These are phyloP conservation scores for Formicarius rufipectus DNA, from an alignment of 2,113 vertebrate species.

Conservation along the genomic window DNA sequence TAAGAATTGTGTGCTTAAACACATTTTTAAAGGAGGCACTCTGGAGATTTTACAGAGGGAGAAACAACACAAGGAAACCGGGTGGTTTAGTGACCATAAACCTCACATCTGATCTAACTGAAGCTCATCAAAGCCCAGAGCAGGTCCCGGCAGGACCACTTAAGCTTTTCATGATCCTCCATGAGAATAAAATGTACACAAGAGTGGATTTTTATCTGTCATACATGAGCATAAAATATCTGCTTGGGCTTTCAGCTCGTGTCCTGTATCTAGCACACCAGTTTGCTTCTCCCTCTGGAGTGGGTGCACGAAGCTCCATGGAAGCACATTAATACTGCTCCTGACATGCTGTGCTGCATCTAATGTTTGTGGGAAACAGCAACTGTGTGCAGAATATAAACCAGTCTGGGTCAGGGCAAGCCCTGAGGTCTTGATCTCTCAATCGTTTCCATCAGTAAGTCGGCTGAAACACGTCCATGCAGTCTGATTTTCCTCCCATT, in stretches of 20 bases:
- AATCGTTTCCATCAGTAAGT: fast-evolving
- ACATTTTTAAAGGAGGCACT: not conserved
- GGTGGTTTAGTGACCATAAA: not conserved
- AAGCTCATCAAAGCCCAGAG: not conserved
- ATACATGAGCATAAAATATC: not conserved
- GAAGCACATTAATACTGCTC: fast-evolving
- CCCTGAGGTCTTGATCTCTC: not conserved
- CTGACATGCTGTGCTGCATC: not conserved
- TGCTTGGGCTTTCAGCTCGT: not conserved
- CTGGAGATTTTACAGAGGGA: not conserved
- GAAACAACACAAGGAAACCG: not conserved
- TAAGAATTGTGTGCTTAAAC: not conserved
- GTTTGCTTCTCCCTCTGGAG: not conserved
- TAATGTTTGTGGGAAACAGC: not conserved
- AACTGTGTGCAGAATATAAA: not conserved
- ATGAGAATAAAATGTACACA: not conserved
- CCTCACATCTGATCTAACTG: not conserved
- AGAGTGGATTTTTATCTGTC: not conserved
- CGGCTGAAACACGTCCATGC: not conserved
- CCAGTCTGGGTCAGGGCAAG: not conserved
- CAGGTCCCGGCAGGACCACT: not conserved
- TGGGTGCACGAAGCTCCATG: fast-evolving
- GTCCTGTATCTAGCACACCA: not conserved
- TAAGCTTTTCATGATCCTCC: not conserved
- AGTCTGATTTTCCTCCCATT: not conserved